Evolutionary conservation across 2,113 vertebrate genomes (phyloP).

Genomic region (Calidris pugnax): DNA sequence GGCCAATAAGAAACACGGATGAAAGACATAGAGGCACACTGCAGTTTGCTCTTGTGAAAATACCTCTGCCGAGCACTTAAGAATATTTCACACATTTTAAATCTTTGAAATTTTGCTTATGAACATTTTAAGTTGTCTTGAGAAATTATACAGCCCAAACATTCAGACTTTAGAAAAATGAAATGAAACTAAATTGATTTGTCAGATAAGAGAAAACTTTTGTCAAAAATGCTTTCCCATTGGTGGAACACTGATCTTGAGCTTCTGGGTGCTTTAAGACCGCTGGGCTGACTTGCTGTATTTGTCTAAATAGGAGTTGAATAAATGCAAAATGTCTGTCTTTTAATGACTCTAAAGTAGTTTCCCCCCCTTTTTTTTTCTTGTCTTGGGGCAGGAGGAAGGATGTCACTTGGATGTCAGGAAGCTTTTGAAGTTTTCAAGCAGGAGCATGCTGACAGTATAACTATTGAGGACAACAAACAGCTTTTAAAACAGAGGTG

Average conservation of each 20-base stretch:
- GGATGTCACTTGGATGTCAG: conserved; percentile 84
- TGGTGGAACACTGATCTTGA: not conserved
- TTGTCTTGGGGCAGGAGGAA: conserved; percentile 54
- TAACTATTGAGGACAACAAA: conserved; percentile 88
- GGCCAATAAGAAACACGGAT: not conserved
- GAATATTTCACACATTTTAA: not conserved
- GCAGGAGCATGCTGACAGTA: conserved; percentile 79
- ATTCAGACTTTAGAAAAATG: not conserved
- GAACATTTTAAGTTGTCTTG: not conserved
- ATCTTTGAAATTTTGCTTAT: not conserved
- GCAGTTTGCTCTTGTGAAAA: not conserved
- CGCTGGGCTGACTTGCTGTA: not conserved
- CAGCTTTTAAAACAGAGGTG: conserved; percentile 87
- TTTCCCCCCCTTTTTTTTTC: not conserved
- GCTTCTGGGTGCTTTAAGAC: not conserved
- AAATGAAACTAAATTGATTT: not conserved
- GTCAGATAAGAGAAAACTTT: not conserved
- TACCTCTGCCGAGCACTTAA: not conserved
- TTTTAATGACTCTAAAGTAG: conserved; percentile 5
- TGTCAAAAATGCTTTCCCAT: not conserved
- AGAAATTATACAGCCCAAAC: not conserved
- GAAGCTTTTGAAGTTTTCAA: conserved; percentile 92
- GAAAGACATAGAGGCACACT: not conserved
- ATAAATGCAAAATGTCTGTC: not conserved
- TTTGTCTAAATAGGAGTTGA: not conserved